Evolutionary conservation across 2,797 vertebrate genomes (phyloP), one percentile per base, ranked within the genome.

Genomic region (Buceros bicornis): DNA sequence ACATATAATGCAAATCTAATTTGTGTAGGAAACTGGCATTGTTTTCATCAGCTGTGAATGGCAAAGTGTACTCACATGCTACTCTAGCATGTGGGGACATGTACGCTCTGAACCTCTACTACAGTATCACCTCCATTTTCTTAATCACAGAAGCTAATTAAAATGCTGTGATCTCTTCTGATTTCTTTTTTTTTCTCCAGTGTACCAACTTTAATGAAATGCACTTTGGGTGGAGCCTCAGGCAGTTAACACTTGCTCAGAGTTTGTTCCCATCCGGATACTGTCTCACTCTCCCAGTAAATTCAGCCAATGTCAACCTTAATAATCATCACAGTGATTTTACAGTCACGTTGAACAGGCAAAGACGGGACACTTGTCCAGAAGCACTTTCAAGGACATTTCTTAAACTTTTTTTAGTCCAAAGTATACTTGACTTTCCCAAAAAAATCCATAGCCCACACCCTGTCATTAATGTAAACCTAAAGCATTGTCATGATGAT

Each of bases 261-360:
- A 81, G 17, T 40, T 33, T 70, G 21, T 42, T 88, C 26, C 28
- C 42, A 65, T 50, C 26, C 47, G 69, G 54, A 69, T 57, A 64
- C 12, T 53, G 7, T 48, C 50, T 74, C 43, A 61, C 5, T 81
- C 18, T 58, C 20, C 5, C 62, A 56, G 17, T 50, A 92, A 80
- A 82, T 73, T 84, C 45, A 86, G 53, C 21, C 31, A 31, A 37
- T 47, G 48, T 45, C 65, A 78, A 42, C 37, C 25, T 82, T 76
- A 71, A 71, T 83, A 64, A 92, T 31, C 65, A 81, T 87, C 84
- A 76, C 5, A 83, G 22, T 64, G 50, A 48, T 81, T 88, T 81
- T 35, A 35, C 13, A 43, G 53, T 74, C 25, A 37, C 7, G 4
- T 67, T 74, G 54, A 74, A 78, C 25, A 64, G 53, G 21, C 13